Base-by-base conservation (phyloP, 1,140 invertebrate genomes). In the Diabrotica undecimpunctata region DNA sequence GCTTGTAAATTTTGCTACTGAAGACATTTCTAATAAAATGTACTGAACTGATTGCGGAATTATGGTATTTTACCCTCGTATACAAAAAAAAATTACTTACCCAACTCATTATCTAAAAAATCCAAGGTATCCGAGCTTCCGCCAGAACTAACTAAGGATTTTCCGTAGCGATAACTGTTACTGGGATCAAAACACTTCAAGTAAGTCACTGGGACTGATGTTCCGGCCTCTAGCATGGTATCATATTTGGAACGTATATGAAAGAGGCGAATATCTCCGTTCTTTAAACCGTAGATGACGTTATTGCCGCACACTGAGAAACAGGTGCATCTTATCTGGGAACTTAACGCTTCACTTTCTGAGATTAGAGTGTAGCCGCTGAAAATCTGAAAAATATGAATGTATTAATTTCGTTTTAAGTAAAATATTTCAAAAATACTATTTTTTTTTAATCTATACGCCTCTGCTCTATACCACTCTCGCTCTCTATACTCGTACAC, bases 241-340 rank as follows among this genome's bases (percentile, higher is more conserved):
- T 25, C 37, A 5, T 7, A 56, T 53, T 67, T 71, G 9, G 54
- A 60, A 35, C 61, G 58, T 35, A 66, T 69, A 12, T 67, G 58
- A 38, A 69, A 71, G 9, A 63, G 50, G 9, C 56, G 50, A 10
- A 71, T 38, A 12, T 67, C 56, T 35, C 70, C 70, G 11, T 57
- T 67, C 7, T 55, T 50, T 10, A 64, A 58, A 25, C 67, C 70
- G 37, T 70, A 66, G 25, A 69, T 55, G 12, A 71, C 56, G 13
- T 58, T 51, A 51, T 68, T 55, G 12, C 70, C 70, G 56, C 64
- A 66, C 36, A 59, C 36, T 13, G 70, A 71, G 46, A 71, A 71
- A 38, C 64, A 55, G 14, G 53, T 53, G 10, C 58, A 65, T n/a
- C 57, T 66, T 41, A 66, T 41, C 50, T 53, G 41, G 13, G 54